Conservation (phyloP, 1,140 invertebrate genomes). For the Tetramorium simillimum region DNA sequence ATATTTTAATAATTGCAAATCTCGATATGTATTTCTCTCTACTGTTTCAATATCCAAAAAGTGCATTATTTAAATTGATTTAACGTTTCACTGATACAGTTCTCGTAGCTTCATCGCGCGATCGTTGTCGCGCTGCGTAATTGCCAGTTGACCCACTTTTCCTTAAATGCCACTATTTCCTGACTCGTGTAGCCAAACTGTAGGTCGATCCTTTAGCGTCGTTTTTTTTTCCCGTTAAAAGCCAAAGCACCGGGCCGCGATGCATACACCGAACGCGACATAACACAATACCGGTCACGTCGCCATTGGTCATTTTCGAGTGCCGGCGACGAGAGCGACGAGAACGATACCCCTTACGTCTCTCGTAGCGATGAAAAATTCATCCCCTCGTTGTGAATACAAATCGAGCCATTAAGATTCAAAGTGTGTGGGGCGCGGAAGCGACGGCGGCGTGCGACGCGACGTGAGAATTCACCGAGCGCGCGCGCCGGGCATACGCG, state of each 20-base stretch:
- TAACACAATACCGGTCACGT: background rate
- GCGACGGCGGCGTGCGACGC: slow-evolving; percentile 5
- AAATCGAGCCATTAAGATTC: slow-evolving; percentile 76
- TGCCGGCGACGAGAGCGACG: slow-evolving; percentile 11
- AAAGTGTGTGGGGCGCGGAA: slow-evolving; percentile 61
- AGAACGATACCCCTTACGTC: slow-evolving; percentile 23
- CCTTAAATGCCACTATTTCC: background rate
- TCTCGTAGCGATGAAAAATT: slow-evolving; percentile 71
- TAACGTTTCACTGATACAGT: background rate
- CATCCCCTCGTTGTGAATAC: slow-evolving; percentile 76
- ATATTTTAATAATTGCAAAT: background rate
- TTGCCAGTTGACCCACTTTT: background rate
- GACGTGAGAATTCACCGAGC: slow-evolving; percentile 37
- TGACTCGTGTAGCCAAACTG: background rate
- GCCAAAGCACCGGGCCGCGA: background rate
- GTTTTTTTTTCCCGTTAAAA: slow-evolving; percentile 18
- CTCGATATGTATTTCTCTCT: background rate
- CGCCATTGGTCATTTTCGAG: slow-evolving; percentile 70
- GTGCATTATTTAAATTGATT: background rate
- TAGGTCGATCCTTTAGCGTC: background rate
- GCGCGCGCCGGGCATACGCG: background rate
- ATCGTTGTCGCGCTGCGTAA: background rate
- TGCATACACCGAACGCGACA: background rate
- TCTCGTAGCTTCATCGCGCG: background rate
- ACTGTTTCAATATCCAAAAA: background rate